Conservation (phyloP, 2,888 invertebrate species). For the Torymus auratus region DNA sequence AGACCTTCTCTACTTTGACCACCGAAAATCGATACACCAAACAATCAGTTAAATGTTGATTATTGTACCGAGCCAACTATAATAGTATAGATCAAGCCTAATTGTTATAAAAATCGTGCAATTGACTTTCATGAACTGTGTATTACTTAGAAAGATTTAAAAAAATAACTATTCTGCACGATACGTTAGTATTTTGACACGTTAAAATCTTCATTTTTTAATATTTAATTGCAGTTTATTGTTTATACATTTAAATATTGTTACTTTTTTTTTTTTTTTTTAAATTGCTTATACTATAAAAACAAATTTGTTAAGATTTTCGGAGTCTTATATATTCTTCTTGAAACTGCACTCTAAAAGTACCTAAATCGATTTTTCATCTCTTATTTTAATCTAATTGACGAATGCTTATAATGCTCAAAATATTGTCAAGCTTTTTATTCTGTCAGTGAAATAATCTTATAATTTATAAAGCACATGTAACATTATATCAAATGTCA, state of each 20-base stretch:
- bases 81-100: constrained; percentile 42
- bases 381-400: constrained; percentile 19
- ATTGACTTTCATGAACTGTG: constrained; percentile 52
- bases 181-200: constrained; percentile 49
- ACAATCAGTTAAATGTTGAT: constrained; percentile 63
- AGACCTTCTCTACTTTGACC: constrained; percentile 74
- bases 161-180: constrained; percentile 48
- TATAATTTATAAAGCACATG: constrained; percentile 37
- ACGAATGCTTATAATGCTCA: constrained; percentile 34
- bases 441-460: constrained; percentile 23
- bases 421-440: constrained; percentile 21
- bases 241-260: constrained; percentile 56
- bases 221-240: constrained; percentile 56
- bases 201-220: constrained; percentile 42
- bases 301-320: constrained; percentile 49
- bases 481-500: constrained; percentile 41
- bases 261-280: constrained; percentile 51
- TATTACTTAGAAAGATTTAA: constrained; percentile 48
- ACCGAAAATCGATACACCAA: constrained; percentile 57
- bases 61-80: constrained; percentile 54
- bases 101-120: constrained; percentile 57
- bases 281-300: constrained; percentile 41
- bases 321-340: constrained; percentile 37
- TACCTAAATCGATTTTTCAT: constrained; percentile 32
- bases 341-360: constrained; percentile 36